Evolutionary conservation across 2,113 vertebrate species (phyloP).

Genomic region (Acrocephalus kingi): DNA sequence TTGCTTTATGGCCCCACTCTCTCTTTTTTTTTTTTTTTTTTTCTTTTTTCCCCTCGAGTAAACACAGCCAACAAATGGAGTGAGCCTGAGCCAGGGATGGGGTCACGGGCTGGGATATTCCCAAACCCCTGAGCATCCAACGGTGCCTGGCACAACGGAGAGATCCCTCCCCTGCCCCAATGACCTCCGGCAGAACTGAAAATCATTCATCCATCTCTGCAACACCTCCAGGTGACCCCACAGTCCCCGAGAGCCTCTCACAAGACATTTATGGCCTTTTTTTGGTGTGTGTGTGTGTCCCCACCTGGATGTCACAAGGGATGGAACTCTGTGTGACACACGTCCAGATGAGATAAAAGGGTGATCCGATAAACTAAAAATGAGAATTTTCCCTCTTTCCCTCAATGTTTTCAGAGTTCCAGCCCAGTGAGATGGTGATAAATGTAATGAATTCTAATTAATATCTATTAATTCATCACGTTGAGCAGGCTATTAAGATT

Average conservation of each 20-base stretch:
- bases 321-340: neutral
- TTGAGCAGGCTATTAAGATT: neutral
- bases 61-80: neutral
- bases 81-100: accelerated
- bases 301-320: neutral
- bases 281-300: neutral
- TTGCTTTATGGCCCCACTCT: neutral
- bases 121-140: neutral
- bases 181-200: neutral
- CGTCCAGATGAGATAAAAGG: accelerated
- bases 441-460: neutral
- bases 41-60: neutral
- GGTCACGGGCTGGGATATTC: neutral
- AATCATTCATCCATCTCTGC: neutral
- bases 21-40: neutral
- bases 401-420: neutral
- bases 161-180: too few relatives aligned
- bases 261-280: neutral
- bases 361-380: neutral
- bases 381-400: neutral
- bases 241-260: neutral
- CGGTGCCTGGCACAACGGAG: accelerated
- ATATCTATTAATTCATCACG: neutral
- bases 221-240: neutral
- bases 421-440: neutral